phyloP scores from a whole-genome alignment of 2,113 vertebrate species.

The Pagrus major region DNA sequence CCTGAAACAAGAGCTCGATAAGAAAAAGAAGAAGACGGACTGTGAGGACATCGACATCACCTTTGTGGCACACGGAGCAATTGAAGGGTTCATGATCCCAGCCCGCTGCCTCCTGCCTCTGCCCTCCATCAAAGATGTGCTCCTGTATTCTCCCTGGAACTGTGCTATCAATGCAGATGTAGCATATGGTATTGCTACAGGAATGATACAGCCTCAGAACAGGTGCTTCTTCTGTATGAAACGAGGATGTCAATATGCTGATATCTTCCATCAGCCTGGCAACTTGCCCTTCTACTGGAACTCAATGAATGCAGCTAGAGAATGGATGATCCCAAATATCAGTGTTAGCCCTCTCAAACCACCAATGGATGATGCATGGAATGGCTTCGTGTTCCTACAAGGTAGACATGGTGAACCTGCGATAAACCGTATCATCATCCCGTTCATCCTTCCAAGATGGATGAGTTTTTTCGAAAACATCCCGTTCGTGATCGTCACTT shows the following conservation, averaged over 20 bases:
- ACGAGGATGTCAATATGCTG: neutral
- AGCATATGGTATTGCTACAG: neutral
- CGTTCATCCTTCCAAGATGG: neutral
- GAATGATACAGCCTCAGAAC: neutral
- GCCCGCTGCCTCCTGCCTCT: neutral
- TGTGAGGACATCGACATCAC: slow-evolving; percentile 11
- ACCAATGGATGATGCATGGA: fast-evolving
- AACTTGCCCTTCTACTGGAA: slow-evolving; percentile 15
- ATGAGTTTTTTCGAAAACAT: neutral
- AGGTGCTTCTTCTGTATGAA: neutral
- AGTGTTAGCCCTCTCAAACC: neutral
- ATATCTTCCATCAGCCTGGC: neutral
- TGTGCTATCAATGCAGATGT: neutral
- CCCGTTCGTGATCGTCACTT: neutral
- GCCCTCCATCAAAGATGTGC: slow-evolving; percentile 25
- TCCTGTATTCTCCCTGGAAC: slow-evolving; percentile 48
- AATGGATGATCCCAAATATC: slow-evolving; percentile 25
- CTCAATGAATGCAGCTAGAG: slow-evolving; percentile 14
- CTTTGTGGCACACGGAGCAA: neutral
- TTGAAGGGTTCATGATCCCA: neutral
- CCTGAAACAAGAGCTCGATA: neutral
- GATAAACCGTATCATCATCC: slow-evolving; percentile 19
- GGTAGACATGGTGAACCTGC: neutral
- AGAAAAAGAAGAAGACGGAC: neutral
- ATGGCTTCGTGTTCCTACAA: fast-evolving